Evolutionary conservation across 35 echinoderm and acorn worm species (phyloP), one percentile per base, ranked within the genome.

Genomic region (Amphiura filiformis): DNA sequence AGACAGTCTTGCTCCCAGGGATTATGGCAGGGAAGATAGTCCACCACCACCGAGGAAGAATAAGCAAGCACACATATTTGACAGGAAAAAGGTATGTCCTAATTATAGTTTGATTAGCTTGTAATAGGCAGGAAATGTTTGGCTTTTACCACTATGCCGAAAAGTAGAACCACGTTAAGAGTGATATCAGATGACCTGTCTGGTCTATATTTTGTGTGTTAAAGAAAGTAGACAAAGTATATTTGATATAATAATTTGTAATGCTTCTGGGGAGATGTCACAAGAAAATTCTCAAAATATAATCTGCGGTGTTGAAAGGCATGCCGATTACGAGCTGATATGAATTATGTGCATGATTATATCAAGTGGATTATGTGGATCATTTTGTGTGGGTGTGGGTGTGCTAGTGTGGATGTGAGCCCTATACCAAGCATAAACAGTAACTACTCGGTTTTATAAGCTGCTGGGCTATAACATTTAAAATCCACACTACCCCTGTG

Each of bases 71-170:
- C 90, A 92, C 80, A 88, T 96, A 32, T 96, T 96, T 90, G 94
- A 96, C 76, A 79, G 81, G 39, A 83, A 76, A 57, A 92, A 91
- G 80, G 94, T 96, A 92, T n/a, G n/a, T n/a, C n/a, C n/a, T n/a
- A n/a, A n/a, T 78, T 41, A n/a, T n/a, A n/a, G n/a, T n/a, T n/a
- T n/a, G n/a, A n/a, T n/a, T n/a, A n/a, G n/a, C n/a, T n/a, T n/a
- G n/a, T n/a, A n/a, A n/a, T n/a, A n/a, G n/a, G n/a, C n/a, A n/a
- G n/a, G n/a, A n/a, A n/a, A n/a, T n/a, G n/a, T n/a, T n/a, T n/a
- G n/a, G n/a, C n/a, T n/a, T n/a, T n/a, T n/a, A n/a, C n/a, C n/a
- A n/a, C n/a, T n/a, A n/a, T n/a, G n/a, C n/a, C n/a, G n/a, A n/a
- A n/a, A n/a, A n/a, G n/a, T n/a, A n/a, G n/a, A n/a, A 15, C 23